These are phyloP conservation scores for Molossus alvarezi DNA, from an alignment of 2,797 vertebrate species.

Conservation along the genomic window DNA sequence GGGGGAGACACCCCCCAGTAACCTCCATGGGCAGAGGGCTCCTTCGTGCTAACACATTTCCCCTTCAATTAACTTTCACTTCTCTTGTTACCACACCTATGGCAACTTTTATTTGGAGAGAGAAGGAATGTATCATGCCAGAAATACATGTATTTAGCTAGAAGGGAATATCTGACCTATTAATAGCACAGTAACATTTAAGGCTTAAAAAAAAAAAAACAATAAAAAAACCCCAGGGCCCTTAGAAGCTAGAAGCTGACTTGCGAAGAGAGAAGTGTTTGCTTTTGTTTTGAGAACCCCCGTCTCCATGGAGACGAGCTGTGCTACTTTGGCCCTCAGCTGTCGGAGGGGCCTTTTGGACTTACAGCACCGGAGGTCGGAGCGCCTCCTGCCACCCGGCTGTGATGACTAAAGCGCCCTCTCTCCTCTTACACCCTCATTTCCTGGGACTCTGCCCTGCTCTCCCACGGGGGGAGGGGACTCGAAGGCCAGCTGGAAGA, in stretches of 20 bases:
- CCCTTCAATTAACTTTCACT: constrained; percentile 7
- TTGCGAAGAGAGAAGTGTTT: neutral
- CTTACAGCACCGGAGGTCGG: fast-evolving
- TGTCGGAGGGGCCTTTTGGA: neutral
- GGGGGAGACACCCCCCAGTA: neutral
- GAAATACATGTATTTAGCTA: constrained; percentile 46
- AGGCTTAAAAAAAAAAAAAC: neutral
- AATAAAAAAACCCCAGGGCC: neutral
- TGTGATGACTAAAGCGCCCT: neutral
- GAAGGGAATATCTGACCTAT: constrained; percentile 43
- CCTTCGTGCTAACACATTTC: neutral
- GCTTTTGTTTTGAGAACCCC: constrained; percentile 10
- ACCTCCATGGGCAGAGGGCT: neutral
- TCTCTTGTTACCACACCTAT: constrained; percentile 23
- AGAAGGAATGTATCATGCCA: neutral
- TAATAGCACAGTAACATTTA: constrained; percentile 41
- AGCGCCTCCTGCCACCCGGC: neutral
- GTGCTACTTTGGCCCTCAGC: neutral
- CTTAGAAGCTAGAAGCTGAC: neutral
- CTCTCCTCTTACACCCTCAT: neutral
- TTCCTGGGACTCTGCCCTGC: constrained; percentile 42
- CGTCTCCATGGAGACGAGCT: neutral
- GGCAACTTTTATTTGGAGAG: neutral
- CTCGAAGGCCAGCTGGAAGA: neutral
- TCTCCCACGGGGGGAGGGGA: neutral